Conservation (phyloP, 64 coral and sea anemone genomes). For the Stichodactyla helianthus region DNA sequence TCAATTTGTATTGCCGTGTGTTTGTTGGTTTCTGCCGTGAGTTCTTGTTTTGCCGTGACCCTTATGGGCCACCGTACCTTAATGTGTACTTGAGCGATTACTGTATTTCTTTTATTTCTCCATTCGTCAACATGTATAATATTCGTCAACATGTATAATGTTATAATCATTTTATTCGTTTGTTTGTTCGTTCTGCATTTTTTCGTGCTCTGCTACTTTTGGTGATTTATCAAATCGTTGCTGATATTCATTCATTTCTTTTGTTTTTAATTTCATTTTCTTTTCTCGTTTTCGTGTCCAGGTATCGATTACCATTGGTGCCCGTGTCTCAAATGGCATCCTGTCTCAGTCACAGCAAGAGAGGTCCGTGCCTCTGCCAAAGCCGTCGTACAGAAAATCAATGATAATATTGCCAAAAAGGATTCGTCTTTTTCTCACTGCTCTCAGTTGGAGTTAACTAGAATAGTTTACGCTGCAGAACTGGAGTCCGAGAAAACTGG, state of each 20-base stretch:
- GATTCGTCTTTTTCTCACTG: conserved; percentile 33
- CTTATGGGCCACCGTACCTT: too few species aligned
- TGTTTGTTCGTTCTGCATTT: neutral
- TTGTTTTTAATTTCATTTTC: neutral
- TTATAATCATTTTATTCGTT: too few species aligned
- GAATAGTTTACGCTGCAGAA: conserved; percentile 53
- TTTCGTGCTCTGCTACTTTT: neutral
- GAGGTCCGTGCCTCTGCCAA: conserved; percentile 26
- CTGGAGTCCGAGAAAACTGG: conserved; percentile 41
- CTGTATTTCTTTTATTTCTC: too few species aligned
- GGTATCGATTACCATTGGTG: conserved; percentile 71
- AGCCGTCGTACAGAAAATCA: conserved; percentile 53
- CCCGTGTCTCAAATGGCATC: conserved; percentile 56
- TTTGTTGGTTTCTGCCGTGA: too few species aligned
- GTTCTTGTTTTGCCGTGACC: too few species aligned
- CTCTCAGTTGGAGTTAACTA: conserved; percentile 35
- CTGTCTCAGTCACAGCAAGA: conserved; percentile 9
- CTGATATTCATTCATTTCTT: neutral
- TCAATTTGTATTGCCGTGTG: too few species aligned
- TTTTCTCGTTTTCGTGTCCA: neutral
- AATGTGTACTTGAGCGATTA: too few species aligned
- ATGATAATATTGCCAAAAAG: conserved; percentile 40
- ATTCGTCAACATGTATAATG: too few species aligned
- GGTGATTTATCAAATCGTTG: neutral
- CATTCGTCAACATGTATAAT: too few species aligned